These are phyloP conservation scores for Drosophila niveifrons DNA, from an alignment of 2,888 invertebrate genomes.

Conservation along the genomic window DNA sequence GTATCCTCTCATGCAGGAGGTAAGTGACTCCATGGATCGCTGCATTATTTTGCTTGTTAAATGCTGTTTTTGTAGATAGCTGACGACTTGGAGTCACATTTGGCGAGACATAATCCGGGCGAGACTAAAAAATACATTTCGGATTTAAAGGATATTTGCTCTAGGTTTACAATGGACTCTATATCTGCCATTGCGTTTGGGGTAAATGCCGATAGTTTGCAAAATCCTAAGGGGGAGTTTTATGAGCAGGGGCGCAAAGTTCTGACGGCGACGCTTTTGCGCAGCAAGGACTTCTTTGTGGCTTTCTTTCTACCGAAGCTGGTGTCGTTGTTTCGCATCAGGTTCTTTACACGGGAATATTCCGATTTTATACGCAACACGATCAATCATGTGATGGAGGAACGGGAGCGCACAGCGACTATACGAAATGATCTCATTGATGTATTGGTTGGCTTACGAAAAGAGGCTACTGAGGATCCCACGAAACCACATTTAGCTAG, in stretches of 20 bases:
- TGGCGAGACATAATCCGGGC: slow-evolving; percentile 37
- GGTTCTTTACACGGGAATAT: slow-evolving; percentile 76
- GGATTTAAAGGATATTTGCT: slow-evolving; percentile 81
- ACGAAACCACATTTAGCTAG: slow-evolving; percentile 58
- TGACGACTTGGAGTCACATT: slow-evolving; percentile 68
- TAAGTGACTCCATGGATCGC: slow-evolving; percentile 34
- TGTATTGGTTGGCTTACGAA: slow-evolving; percentile 85
- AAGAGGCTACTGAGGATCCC: slow-evolving; percentile 64
- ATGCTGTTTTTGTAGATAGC: slow-evolving; percentile 63
- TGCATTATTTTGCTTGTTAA: not conserved
- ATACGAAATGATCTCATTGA: slow-evolving; percentile 86
- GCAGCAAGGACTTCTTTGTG: slow-evolving; percentile 76
- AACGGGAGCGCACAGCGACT: slow-evolving; percentile 83
- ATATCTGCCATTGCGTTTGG: slow-evolving; percentile 84
- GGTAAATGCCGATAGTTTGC: slow-evolving; percentile 79
- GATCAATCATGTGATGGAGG: slow-evolving; percentile 84
- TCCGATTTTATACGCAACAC: slow-evolving; percentile 83
- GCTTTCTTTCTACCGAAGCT: slow-evolving; percentile 83
- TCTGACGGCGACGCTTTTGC: slow-evolving; percentile 60
- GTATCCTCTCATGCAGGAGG: slow-evolving; percentile 83
- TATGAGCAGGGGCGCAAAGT: slow-evolving; percentile 71
- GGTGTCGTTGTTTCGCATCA: slow-evolving; percentile 68
- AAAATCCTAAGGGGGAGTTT: slow-evolving; percentile 82
- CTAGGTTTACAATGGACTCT: slow-evolving; percentile 82
- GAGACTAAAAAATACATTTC: slow-evolving; percentile 43